Conservation (phyloP, 2,797 vertebrate species). For the Schizopygopsis malacanthus region DNA sequence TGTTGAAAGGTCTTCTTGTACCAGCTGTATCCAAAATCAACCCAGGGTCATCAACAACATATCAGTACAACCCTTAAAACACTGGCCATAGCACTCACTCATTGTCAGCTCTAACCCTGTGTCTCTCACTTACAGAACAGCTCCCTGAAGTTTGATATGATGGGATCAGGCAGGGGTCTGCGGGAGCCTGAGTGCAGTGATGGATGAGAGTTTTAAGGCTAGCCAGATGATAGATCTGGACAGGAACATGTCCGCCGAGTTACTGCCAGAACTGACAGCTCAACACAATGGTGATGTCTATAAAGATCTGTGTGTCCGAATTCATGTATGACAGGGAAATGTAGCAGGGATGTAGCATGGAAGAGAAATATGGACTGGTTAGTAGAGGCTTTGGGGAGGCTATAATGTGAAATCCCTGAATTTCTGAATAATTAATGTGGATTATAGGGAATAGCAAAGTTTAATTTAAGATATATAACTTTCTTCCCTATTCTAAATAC, state of each 20-base stretch:
- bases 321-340: slow-evolving; percentile 28
- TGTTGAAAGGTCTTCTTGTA: slow-evolving; percentile 40
- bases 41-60: slow-evolving; percentile 43
- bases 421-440: slow-evolving; percentile 14
- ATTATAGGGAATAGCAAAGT: slow-evolving; percentile 4
- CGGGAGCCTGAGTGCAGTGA: slow-evolving; percentile 22
- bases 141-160: slow-evolving; percentile 47
- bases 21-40: slow-evolving; percentile 35
- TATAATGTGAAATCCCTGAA: neutral
- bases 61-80: slow-evolving; percentile 42
- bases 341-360: neutral
- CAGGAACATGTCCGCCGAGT: slow-evolving; percentile 43
- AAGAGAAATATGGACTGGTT: slow-evolving; percentile 6
- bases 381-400: neutral
- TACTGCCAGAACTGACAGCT: slow-evolving; percentile 43
- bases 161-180: slow-evolving; percentile 46
- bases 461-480: slow-evolving; percentile 30
- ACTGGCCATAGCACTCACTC: slow-evolving; percentile 24
- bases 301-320: slow-evolving; percentile 39
- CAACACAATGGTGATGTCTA: slow-evolving; percentile 35
- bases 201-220: slow-evolving; percentile 40
- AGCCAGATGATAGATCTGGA: slow-evolving; percentile 45
- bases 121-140: slow-evolving; percentile 15
- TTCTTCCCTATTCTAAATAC: slow-evolving; percentile 37
- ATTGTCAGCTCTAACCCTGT: slow-evolving; percentile 28